phyloP scores from a whole-genome alignment of 2,113 vertebrate species.

The Rhabdornis inornatus region DNA sequence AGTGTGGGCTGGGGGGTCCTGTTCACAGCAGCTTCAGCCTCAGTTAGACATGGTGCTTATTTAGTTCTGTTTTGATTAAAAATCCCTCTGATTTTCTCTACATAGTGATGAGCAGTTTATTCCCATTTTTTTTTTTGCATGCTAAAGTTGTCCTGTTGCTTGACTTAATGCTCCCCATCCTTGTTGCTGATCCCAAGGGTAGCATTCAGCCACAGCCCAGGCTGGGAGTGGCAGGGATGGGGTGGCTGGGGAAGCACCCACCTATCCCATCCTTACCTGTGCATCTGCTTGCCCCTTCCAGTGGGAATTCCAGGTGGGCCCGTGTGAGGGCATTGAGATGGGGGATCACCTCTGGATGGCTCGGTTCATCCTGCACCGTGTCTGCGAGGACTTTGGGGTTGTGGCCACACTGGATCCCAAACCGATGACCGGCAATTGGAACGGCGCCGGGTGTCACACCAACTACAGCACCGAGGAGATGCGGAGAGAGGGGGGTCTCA shows the following conservation, averaged over 20 bases:
- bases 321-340: conserved; percentile 77
- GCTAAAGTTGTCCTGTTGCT: not conserved
- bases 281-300: not conserved
- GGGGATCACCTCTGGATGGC: conserved; percentile 87
- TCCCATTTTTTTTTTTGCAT: not conserved
- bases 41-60: not conserved
- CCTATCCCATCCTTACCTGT: not conserved
- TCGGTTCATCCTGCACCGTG: conserved; percentile 82
- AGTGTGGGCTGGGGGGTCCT: not conserved
- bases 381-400: conserved; percentile 79
- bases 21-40: not conserved
- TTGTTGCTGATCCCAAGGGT: not conserved
- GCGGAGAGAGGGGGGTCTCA: conserved; percentile 73
- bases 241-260: not conserved
- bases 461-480: conserved; percentile 78
- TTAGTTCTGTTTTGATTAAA: not conserved
- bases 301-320: conserved; percentile 84
- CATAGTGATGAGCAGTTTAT: not conserved
- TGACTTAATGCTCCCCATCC: not conserved
- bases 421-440: conserved; percentile 75
- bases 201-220: not conserved
- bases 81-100: not conserved
- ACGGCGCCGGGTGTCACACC: conserved; percentile 71
- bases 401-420: conserved; percentile 81
- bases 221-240: not conserved